A percentile compares a stretch with the other conserved stretches of the same genome.
phyloP scores from a whole-genome alignment of 2,888 invertebrate species.

The Sialis lutaria region DNA sequence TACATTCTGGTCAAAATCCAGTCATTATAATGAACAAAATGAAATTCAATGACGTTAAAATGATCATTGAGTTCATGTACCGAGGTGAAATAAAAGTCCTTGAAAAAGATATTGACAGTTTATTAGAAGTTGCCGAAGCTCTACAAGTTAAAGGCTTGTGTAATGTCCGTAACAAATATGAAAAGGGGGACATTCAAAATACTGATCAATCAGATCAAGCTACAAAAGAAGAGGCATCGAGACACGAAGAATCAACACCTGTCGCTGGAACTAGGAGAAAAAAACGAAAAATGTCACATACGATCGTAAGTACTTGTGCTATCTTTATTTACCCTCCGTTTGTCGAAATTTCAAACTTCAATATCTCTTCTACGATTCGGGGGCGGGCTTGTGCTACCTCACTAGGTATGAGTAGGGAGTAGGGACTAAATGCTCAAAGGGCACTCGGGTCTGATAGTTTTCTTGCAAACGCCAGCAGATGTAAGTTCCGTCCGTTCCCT shows the following conservation, averaged over 20 bases:
- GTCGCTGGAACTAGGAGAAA: conserved; percentile 5
- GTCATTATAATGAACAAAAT: conserved; percentile 27
- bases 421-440: too few relatives aligned
- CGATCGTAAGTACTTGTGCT: conserved; percentile 8
- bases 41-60: conserved; percentile 23
- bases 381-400: too few relatives aligned
- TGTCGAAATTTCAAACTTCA: too few relatives aligned
- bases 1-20: conserved; percentile 24
- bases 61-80: conserved; percentile 30
- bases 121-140: conserved; percentile 25
- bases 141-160: conserved; percentile 30
- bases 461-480: too few relatives aligned
- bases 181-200: conserved; percentile 8
- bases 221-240: conserved; percentile 6
- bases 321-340: too few relatives aligned
- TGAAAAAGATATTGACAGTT: conserved; percentile 24
- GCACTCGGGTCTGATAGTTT: too few relatives aligned
- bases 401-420: too few relatives aligned
- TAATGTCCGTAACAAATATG: conserved; percentile 21
- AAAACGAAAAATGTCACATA: conserved; percentile 12
- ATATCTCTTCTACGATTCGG: too few relatives aligned
- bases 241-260: conserved; percentile 5
- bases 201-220: conserved; percentile 6
- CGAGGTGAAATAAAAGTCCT: conserved; percentile 30
- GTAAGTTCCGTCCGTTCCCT: too few relatives aligned